Conservation (phyloP, 2,113 vertebrate species). For the Pholis gunnellus region DNA sequence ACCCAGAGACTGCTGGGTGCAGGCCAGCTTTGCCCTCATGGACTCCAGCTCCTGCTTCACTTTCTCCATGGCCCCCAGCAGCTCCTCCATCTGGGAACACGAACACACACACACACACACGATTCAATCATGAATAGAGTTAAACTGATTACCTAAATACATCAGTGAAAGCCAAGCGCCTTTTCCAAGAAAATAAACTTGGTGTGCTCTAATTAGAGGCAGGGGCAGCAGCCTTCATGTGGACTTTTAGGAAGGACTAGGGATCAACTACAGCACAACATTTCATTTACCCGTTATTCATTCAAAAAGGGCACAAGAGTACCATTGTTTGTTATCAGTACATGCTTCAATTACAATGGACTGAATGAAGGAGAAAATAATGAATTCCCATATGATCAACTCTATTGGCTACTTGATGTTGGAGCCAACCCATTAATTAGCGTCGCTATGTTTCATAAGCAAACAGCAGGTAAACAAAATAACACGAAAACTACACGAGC, state of each 20-base stretch:
- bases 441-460: slow-evolving; percentile 20
- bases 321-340: slow-evolving; percentile 8
- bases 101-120: slow-evolving; percentile 38
- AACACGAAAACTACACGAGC: slow-evolving; percentile 27
- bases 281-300: slow-evolving; percentile 68
- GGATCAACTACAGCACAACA: slow-evolving; percentile 6
- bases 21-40: slow-evolving; percentile 97
- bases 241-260: slow-evolving; percentile 14
- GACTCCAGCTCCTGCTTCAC: slow-evolving; percentile 98
- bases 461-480: slow-evolving; percentile 72
- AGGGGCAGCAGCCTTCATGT: slow-evolving; percentile 26
- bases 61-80: slow-evolving; percentile 98
- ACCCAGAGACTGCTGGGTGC: slow-evolving; percentile 97
- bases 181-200: neutral
- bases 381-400: slow-evolving; percentile 8
- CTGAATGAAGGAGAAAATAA: slow-evolving; percentile 28
- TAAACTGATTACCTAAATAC: neutral
- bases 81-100: slow-evolving; percentile 89
- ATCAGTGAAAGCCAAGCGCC: neutral
- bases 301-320: slow-evolving; percentile 12
- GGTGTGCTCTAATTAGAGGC: slow-evolving; percentile 17
- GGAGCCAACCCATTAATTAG: neutral
- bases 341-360: slow-evolving; percentile 23
- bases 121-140: slow-evolving; percentile 9
- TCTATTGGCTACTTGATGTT: slow-evolving; percentile 8